Base-by-base conservation (phyloP, 2,113 vertebrate genomes). In the Hippocampus zosterae region DNA sequence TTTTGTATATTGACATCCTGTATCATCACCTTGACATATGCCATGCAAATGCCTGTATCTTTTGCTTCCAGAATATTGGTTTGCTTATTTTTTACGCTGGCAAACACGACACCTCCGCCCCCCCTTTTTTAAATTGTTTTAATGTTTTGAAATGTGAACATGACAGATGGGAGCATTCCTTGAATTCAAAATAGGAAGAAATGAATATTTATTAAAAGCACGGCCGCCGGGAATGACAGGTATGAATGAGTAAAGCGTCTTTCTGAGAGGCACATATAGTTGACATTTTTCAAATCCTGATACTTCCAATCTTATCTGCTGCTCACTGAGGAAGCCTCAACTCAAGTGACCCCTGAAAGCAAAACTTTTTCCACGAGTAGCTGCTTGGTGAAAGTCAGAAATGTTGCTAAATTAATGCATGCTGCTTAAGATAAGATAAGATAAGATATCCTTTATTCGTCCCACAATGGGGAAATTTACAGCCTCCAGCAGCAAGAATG, bases 31-130 rank as follows among this genome's bases (percentile, higher is more conserved):
- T 89, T 86, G 79, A 86, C 84, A 75, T 78, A 37, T 70, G 73
- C 68, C 11, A 74, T 55, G 65, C 71, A 76, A 74, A 74, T 63
- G 8, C 48, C 71, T 75, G 71, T 69, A 73, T 71, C 56, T 33
- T 29, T 61, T 63, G 19, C 66, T 5, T 46, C 69, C 77, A 71
- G 87, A 87, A 88, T 88, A 68, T 82, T 81, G 81, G 88, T 82
- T 78, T 78, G 23, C 73, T 74, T 87, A 80, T 85, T 89, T 89
- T 83, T 65, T 70, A 77, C 72, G 74, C 83, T 69, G 81, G 3
- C 61, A 21, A 78, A 68, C 61, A 16, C 68, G 0, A 61, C 2
- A 29, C 27, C 27, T 2, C 15, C 41, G 6, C 50, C 16, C 33
- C 15, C n/a, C 12, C 37, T 52, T 12, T 37, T 66, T 56, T 68